Base-by-base conservation (phyloP, 2,113 vertebrate species). In the Urocynchramus pylzowi region DNA sequence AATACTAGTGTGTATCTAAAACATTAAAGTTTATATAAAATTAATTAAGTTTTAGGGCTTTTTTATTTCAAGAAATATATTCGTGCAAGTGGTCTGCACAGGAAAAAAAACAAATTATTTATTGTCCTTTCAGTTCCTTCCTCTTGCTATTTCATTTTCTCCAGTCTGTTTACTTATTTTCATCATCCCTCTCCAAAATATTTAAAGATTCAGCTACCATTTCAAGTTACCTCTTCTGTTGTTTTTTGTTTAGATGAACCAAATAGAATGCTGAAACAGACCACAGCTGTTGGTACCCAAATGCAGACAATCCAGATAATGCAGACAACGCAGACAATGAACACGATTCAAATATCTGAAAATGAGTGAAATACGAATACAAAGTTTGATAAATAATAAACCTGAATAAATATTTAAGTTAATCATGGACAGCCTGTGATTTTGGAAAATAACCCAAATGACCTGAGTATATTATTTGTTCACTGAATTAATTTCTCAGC, bases 61-160 rank as follows among this genome's bases (percentile, higher is more conserved):
- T 61, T 60, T 73, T 54, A 39, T 76, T 80, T 35, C 21, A 23
- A 50, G 27, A 60, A 83, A 77, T 21, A 41, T 47, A 57, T 42
- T 64, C 5, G 0, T 31, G 30, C 37, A 74, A 88, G 33, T 3
- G 1, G 5, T 80, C 28, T 59, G 8, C n/a, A 41, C 0, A 0
- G 77, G 37, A 73, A 53, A 89, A 89, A 65, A 94, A 79, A 60
- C 3, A 80, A 93, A 54, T 67, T 0, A 68, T 57, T 78, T 91
- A 53, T 63, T 86, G 9, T 6, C 13, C 39, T 78, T 84, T 76
- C 22, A 64, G 27, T 76, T 88, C 16, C 12, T 82, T 39, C 8
- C 5, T 67, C 50, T 87, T 87, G 19, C 24, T 81, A 27, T 87
- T 87, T 89, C 10, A 68, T 87, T 89, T 94, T 42, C 49, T 81